These are phyloP conservation scores for Oligia strigilis DNA, from an alignment of 2,888 invertebrate genomes.

Conservation along the genomic window DNA sequence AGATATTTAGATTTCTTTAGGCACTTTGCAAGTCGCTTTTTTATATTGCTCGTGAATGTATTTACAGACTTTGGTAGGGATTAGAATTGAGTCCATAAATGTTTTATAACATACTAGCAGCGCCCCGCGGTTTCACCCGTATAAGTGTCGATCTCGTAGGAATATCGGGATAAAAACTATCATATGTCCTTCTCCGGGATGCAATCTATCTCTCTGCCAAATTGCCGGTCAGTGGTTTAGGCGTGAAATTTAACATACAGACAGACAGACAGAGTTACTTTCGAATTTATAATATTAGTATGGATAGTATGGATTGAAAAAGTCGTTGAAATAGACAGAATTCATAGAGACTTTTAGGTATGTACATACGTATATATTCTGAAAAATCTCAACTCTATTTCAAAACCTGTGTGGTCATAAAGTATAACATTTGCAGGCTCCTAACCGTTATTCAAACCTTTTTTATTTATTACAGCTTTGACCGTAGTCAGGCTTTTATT, in stretches of 20 bases:
- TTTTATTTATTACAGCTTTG: constrained; percentile 25
- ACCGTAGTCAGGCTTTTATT: constrained; percentile 10
- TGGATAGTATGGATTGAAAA: not conserved
- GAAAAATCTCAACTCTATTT: not conserved
- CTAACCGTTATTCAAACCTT: not conserved
- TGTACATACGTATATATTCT: no score
- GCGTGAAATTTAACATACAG: not conserved
- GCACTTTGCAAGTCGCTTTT: no score
- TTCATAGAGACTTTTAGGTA: not conserved
- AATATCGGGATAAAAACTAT: no score
- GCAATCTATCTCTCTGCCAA: no score
- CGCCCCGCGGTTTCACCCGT: no score
- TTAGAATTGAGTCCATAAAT: not conserved
- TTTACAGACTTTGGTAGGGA: constrained; percentile 4
- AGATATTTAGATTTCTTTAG: no score
- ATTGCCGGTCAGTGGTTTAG: no score
- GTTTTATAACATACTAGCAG: not conserved
- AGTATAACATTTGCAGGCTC: not conserved
- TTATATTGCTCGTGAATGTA: no score
- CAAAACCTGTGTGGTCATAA: not conserved
- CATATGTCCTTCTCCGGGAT: no score
- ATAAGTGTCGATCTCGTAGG: no score
- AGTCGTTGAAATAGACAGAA: not conserved
- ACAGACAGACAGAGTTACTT: no score
- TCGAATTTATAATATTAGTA: no score